These are phyloP conservation scores for Macrophya annulata DNA, from an alignment of 2,888 invertebrate genomes.

Conservation along the genomic window DNA sequence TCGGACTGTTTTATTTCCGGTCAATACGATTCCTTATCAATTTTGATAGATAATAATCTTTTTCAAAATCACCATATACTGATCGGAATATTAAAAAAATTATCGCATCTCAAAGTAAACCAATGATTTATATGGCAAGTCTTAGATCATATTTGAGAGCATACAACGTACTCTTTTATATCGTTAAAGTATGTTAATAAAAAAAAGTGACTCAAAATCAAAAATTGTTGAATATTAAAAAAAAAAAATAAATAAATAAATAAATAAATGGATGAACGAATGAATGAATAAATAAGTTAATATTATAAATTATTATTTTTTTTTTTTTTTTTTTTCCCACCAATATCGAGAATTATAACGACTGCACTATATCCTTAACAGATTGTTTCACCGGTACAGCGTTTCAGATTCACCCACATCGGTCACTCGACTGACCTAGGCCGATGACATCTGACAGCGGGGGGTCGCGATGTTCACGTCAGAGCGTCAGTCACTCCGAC, in stretches of 20 bases:
- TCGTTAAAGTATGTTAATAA: no score
- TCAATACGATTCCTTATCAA: neutral
- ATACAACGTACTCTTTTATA: no score
- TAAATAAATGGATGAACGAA: no score
- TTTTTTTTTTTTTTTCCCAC: no score
- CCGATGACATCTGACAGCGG: conserved; percentile 76
- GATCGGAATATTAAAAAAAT: no score
- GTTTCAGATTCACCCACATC: conserved; percentile 72
- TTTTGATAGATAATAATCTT: neutral
- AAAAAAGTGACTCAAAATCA: no score
- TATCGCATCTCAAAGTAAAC: no score
- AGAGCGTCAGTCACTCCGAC: conserved; percentile 76
- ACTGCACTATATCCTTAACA: neutral
- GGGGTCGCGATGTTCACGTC: conserved; percentile 76
- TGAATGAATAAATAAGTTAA: no score
- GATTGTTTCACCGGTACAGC: neutral
- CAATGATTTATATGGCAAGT: no score
- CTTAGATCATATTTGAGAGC: no score
- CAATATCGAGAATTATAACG: neutral
- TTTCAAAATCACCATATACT: neutral
- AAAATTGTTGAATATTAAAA: no score
- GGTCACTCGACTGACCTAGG: conserved; percentile 72
- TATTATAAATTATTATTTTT: neutral
- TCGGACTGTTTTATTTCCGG: neutral
- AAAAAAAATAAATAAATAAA: no score